Conservation (phyloP, 2,797 vertebrate genomes). For the Gobio occitaniae region DNA sequence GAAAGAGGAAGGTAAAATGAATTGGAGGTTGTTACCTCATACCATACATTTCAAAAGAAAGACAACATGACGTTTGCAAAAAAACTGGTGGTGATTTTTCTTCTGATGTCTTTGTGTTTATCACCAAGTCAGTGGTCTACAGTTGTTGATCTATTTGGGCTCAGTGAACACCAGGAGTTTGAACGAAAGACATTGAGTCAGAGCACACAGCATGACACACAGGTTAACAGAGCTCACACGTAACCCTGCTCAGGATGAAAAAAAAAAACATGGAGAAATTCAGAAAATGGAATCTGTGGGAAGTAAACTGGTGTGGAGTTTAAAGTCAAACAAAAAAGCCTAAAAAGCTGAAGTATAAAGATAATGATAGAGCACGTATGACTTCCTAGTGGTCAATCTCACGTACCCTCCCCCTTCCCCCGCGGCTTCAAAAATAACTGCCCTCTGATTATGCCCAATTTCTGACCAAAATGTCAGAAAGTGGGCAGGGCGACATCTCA, state of each 20-base stretch:
- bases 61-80: neutral
- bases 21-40: constrained; percentile 23
- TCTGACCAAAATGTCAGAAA: constrained; percentile 60
- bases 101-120: neutral
- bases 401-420: neutral
- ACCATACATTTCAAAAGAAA: constrained; percentile 17
- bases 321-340: neutral
- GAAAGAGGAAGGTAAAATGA: constrained; percentile 11
- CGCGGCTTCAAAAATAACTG: constrained; percentile 52
- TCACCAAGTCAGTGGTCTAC: neutral
- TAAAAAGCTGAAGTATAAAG: neutral
- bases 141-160: constrained; percentile 14
- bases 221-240: constrained; percentile 1
- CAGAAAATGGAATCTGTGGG: neutral
- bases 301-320: constrained; percentile 7
- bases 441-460: constrained; percentile 57
- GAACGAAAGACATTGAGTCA: constrained; percentile 13
- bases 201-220: neutral
- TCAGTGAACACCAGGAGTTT: constrained; percentile 6
- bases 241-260: constrained; percentile 11
- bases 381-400: constrained; percentile 33
- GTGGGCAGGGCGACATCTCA: constrained; percentile 44
- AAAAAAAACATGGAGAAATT: constrained; percentile 5
- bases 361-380: neutral
- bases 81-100: constrained; percentile 10